Conservation (phyloP, 2,113 vertebrate genomes). For the Ovis aries region ARS-UI_Ramb_v3.0 NC_056069.1:1865501-1866000, state of each 20-base stretch:
- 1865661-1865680: fast-evolving
- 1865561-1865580: background rate
- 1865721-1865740: background rate
- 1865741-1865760: no score
- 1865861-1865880: background rate
- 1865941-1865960: no score
- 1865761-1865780: fast-evolving
- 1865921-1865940: background rate
- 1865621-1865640: background rate
- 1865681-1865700: background rate
- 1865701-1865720: background rate
- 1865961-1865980: background rate
- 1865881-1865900: background rate
- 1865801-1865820: no score
- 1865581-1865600: background rate
- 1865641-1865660: background rate
- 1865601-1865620: background rate
- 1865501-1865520: background rate
- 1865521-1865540: background rate
- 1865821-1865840: background rate
- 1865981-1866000: background rate
- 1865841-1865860: background rate
- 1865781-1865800: no score
- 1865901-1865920: background rate
- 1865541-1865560: background rate